These are phyloP conservation scores for Rhabdornis inornatus DNA, from an alignment of 2,113 vertebrate genomes.

Conservation along the genomic window DNA sequence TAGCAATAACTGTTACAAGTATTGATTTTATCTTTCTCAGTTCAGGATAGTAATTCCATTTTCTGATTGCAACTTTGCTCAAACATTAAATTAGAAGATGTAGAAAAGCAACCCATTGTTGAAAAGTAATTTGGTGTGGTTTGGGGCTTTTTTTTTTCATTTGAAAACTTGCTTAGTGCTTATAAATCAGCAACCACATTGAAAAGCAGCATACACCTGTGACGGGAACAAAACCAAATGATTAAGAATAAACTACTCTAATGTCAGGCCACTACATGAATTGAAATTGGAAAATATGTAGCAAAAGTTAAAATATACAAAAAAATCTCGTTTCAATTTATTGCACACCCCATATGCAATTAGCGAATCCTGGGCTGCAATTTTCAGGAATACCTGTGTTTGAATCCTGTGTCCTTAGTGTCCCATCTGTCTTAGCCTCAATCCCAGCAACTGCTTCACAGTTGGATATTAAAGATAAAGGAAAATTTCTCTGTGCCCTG, in stretches of 20 bases:
- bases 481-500: background rate
- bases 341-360: background rate
- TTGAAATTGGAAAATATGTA: background rate
- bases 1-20: conserved; percentile 63
- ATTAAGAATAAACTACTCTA: background rate
- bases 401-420: background rate
- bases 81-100: conserved; percentile 59
- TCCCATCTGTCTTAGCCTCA: background rate
- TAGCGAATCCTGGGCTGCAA: background rate
- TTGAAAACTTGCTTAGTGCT: background rate
- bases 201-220: background rate
- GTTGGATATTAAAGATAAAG: background rate
- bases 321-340: background rate
- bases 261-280: background rate
- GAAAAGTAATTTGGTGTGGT: background rate
- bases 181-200: background rate
- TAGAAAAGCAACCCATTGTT: background rate
- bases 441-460: background rate
- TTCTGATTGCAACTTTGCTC: conserved; percentile 51
- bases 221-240: background rate
- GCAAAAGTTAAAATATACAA: background rate
- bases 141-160: background rate
- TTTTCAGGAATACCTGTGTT: background rate
- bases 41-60: conserved; percentile 50
- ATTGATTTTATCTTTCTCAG: conserved; percentile 63